Evolutionary conservation across 2,797 vertebrate species (phyloP).

Genomic region (Anisognathus igniventris): DNA sequence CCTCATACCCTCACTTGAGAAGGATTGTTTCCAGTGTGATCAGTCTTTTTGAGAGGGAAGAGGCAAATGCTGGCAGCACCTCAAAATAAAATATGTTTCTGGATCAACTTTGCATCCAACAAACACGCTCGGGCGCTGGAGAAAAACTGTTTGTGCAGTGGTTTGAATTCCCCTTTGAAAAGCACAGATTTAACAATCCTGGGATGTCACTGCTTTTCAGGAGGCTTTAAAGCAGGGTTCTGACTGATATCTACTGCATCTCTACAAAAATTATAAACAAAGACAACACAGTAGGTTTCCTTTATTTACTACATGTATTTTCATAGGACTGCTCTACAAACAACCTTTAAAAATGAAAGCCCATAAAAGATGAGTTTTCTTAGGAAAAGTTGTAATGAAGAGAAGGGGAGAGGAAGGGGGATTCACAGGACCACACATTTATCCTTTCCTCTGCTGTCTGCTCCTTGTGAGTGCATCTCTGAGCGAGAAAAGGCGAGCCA

Average conservation of each 20-base stretch:
- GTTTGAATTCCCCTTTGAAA: background rate
- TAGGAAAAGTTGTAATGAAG: background rate
- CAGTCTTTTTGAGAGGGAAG: conserved; percentile 8
- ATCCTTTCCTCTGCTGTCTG: background rate
- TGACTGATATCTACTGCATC: background rate
- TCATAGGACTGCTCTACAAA: background rate
- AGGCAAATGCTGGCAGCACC: background rate
- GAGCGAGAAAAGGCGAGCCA: background rate
- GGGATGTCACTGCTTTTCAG: background rate
- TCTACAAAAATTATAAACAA: background rate
- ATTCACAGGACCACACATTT: background rate
- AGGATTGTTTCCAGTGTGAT: background rate
- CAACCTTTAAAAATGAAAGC: background rate
- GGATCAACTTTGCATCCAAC: background rate
- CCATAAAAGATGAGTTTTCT: background rate
- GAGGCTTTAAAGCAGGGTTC: background rate
- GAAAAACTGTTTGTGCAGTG: background rate
- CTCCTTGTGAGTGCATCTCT: background rate
- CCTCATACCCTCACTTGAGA: background rate
- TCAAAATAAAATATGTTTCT: conserved; percentile 22
- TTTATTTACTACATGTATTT: background rate
- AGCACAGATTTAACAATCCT: background rate
- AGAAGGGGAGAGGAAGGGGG: background rate
- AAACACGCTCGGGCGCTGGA: fast-evolving
- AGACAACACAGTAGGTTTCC: background rate